A percentile compares a stretch with the other conserved stretches of the same genome.
Conservation (phyloP, 2,113 vertebrate species). For the Pelodiscus sinensis region DNA sequence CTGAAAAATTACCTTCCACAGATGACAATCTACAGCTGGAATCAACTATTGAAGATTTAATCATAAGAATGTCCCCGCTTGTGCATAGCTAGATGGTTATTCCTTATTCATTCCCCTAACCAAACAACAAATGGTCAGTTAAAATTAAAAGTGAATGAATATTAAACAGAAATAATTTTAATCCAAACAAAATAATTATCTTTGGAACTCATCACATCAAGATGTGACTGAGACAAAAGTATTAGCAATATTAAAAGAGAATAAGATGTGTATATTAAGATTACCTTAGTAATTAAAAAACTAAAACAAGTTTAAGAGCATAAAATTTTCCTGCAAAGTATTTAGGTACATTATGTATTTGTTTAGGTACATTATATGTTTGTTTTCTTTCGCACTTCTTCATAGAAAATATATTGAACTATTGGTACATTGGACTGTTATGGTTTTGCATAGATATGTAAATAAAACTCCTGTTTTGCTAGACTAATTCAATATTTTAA, state of each 20-base stretch:
- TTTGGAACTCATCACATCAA: not conserved
- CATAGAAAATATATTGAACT: not conserved
- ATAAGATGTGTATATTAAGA: not conserved
- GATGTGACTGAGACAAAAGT: not conserved
- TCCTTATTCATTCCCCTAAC: slow-evolving; percentile 12
- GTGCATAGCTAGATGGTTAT: slow-evolving; percentile 34
- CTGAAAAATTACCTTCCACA: slow-evolving; percentile 39
- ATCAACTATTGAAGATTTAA: slow-evolving; percentile 33
- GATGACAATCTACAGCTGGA: slow-evolving; percentile 39
- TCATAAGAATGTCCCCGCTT: slow-evolving; percentile 21
- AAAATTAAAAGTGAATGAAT: not conserved
- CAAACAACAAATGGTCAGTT: slow-evolving; percentile 4
- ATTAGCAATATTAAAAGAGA: not conserved
- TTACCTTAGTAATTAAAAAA: not conserved
- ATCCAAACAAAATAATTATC: not conserved
- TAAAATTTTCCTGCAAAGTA: not conserved
- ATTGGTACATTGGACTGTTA: not conserved
- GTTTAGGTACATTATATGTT: rapidly evolving
- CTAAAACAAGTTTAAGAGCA: not conserved
- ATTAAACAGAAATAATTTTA: not conserved
- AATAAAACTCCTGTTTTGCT: not conserved
- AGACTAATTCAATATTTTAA: not conserved
- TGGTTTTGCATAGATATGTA: not conserved
- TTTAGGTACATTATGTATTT: not conserved
- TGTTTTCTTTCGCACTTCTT: not conserved